phyloP scores from a whole-genome alignment of 2,797 vertebrate genomes.

The Agapornis canus region DNA sequence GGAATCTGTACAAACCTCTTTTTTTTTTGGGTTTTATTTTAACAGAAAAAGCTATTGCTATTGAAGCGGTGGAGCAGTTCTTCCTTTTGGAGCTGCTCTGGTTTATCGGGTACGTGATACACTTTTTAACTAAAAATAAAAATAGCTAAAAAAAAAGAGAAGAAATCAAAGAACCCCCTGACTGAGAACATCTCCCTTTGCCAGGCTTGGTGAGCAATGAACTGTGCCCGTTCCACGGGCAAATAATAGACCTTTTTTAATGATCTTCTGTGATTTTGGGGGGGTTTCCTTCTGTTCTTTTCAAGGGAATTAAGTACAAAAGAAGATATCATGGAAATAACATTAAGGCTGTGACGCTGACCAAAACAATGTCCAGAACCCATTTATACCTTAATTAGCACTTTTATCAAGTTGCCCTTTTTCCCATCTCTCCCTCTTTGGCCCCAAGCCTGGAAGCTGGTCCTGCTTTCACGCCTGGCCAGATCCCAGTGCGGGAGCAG shows the following conservation, averaged over 20 bases:
- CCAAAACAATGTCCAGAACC: conserved; percentile 30
- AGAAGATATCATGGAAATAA: conserved; percentile 35
- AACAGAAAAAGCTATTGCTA: neutral
- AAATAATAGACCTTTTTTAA: conserved; percentile 27
- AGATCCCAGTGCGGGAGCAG: neutral
- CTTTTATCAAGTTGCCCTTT: conserved; percentile 21
- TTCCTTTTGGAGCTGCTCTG: conserved; percentile 52
- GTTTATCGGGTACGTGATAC: conserved; percentile 28
- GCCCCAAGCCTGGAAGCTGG: neutral
- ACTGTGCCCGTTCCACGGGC: conserved; percentile 33
- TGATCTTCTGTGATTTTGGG: neutral
- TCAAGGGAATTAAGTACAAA: conserved; percentile 19
- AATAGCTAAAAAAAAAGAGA: neutral
- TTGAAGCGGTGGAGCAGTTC: conserved; percentile 41
- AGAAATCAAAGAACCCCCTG: conserved; percentile 4
- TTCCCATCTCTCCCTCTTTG: neutral
- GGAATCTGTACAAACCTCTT: conserved; percentile 27
- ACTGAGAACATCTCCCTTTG: conserved; percentile 42
- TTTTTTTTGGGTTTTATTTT: neutral
- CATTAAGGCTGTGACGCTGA: conserved; percentile 59
- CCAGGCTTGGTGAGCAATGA: conserved; percentile 47
- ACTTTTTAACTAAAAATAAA: neutral
- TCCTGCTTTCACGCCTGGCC: neutral
- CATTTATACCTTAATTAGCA: conserved; percentile 6
- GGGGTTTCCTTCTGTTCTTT: neutral